Percentiles rank a stretch among this genome's conserved stretches.
These are phyloP conservation scores for Pyralis farinalis DNA, from an alignment of 2,888 invertebrate species.

Conservation along the genomic window DNA sequence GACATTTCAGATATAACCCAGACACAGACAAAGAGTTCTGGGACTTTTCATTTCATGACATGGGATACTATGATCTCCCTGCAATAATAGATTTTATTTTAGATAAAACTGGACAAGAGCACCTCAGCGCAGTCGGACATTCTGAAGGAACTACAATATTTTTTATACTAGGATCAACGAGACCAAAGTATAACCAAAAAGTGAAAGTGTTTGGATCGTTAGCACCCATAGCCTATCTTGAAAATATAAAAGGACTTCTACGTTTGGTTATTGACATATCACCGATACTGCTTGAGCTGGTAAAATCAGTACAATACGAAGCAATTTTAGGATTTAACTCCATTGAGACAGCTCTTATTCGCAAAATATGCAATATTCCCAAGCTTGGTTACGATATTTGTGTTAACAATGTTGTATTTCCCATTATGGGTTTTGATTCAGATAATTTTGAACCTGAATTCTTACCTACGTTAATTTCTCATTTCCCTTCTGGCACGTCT, in stretches of 20 bases:
- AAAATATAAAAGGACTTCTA: not conserved
- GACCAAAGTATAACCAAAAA: slow-evolving; percentile 79
- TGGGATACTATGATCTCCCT: slow-evolving; percentile 84
- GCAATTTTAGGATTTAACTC: not conserved
- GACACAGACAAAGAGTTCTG: slow-evolving; percentile 2
- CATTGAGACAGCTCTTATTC: not conserved
- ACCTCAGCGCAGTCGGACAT: slow-evolving; percentile 83
- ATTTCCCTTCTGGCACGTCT: slow-evolving; percentile 39
- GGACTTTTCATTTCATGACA: slow-evolving; percentile 74
- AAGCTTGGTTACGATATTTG: not conserved
- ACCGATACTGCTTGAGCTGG: not conserved
- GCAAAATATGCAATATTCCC: not conserved
- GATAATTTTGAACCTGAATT: no score
- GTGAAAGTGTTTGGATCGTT: slow-evolving; percentile 66
- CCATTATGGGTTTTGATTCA: no score
- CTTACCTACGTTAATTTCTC: no score
- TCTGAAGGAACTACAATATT: slow-evolving; percentile 83
- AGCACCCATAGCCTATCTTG: slow-evolving; percentile 61
- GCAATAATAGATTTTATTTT: slow-evolving; percentile 64
- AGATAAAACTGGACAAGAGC: slow-evolving; percentile 58
- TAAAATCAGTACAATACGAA: not conserved
- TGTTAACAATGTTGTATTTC: no score
- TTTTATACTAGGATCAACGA: slow-evolving; percentile 68
- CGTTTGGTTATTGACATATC: not conserved
- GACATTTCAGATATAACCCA: slow-evolving; percentile 9